Evolutionary conservation across 2,888 invertebrate species (phyloP), one percentile per base, ranked within the genome.

Genomic region (Gnatocerus cornutus): DNA sequence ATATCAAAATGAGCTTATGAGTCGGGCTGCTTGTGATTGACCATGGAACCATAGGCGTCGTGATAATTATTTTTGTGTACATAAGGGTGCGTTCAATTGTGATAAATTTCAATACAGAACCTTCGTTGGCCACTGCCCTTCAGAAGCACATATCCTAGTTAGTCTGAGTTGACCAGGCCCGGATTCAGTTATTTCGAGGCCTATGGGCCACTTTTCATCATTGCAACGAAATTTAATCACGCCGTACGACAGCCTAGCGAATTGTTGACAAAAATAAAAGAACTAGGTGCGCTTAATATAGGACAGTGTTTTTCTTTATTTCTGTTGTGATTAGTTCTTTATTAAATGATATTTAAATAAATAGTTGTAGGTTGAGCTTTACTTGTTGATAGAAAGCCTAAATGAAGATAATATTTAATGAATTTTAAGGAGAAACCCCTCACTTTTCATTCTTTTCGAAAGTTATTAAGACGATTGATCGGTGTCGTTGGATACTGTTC

Each of bases 81-180:
- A 58, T 9, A 58, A 3, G 48, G 45, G 71, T 46, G 56, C 12
- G 43, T 9, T 13, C 53, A 53, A 52, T 21, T 71, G 76, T 74
- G 71, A 77, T 83, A 82, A 83, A 83, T 84, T 84, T 84, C 84
- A 84, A 83, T 84, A 84, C 84, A 84, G 83, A 77, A 68, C 73
- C 72, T 76, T 76, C 74, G 77, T 81, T 82, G 82, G 83, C 83
- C 83, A 84, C 84, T 83, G 84, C 84, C 84, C 78, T 43, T 74
- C 73, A 67, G 68, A 73, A 75, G 77, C 79, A 80, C 81, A 82
- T 81, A 82, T 82, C 80, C 48, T 79, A 76, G 75, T 76, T 75
- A 76, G 73, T 66, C 67, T 61, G 52, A 16, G 39, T 39, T 58
- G 39, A 59, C 50, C 39, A 62, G 56, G 48, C 41, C 39, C 48